Base-by-base conservation (phyloP, 1,140 invertebrate genomes). In the Triops longicaudatus region DNA sequence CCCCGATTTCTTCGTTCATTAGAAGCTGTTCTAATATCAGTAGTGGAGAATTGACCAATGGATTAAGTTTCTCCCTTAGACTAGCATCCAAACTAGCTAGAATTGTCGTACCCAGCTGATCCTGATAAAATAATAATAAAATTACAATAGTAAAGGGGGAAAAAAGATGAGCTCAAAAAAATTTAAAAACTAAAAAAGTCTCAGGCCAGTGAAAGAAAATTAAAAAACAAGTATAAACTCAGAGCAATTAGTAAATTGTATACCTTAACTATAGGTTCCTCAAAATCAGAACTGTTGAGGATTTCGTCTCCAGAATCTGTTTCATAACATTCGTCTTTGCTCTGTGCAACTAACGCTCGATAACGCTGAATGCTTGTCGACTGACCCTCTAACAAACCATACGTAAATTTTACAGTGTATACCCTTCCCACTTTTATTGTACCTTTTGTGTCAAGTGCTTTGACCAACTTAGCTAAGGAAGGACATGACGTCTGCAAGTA, bases 1-100 rank as follows among this genome's bases (percentile, higher is more conserved):
- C 2, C 3, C 76, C 27, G 11, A 76, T 72, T 37, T 76, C 50
- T 28, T 72, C 63, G 72, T 76, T 76, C 76, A 76, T 76, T 5
- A 76, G 22, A 1, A 76, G 28, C 22, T 76, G 76, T 72, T 76
- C 76, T 17, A 76, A 2, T 1, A 76, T 28, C 2, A 76, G 28
- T 26, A 76, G 37, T 14, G 76, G 76, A 31, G 31, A 22, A 26
- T 50, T 28, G 14, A 72, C 9, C 71, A 76, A 76, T 11, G 63
- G 76, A 31, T 42, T 63, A 12, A 76, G 6, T n/a, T 76, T 50
- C 7, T 28, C 63, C 17, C 50, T 17, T 63, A 63, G 22, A 63
- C 50, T 63, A n/a, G 50, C 22, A 63, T 63, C 50, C 50, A 63
- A 22, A 22, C 50, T 63, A 22, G 50, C 50, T 63, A 63, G 22